Conservation (phyloP, 2,888 invertebrate genomes). For the Drosophila anomalata region DNA sequence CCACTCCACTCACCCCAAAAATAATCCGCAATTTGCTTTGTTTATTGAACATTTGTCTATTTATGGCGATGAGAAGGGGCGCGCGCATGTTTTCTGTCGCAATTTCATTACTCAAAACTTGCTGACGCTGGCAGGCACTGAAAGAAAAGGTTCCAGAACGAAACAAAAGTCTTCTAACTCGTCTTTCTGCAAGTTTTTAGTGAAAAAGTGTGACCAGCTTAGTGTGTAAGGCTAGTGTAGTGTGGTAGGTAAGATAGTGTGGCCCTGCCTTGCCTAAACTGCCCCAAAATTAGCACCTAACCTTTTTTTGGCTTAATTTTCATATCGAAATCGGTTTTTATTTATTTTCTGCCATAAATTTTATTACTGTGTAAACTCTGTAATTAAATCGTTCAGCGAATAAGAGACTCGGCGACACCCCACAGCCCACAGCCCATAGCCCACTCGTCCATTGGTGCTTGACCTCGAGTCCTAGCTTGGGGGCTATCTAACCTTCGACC, state of each 20-base stretch:
- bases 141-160: background rate
- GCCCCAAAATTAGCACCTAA: too few relatives aligned
- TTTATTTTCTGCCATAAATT: conserved; percentile 1
- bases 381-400: conserved; percentile 56
- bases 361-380: conserved; percentile 26
- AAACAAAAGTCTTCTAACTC: too few relatives aligned
- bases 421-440: background rate
- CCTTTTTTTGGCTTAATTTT: too few relatives aligned
- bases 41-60: conserved; percentile 66
- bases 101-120: conserved; percentile 62
- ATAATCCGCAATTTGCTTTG: conserved; percentile 39
- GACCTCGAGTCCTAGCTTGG: conserved; percentile 32
- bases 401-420: conserved; percentile 7
- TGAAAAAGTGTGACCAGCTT: background rate
- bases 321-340: background rate
- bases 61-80: conserved; percentile 48
- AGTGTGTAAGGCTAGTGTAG: too few relatives aligned
- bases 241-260: too few relatives aligned
- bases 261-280: too few relatives aligned
- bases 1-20: background rate
- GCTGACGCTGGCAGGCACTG: conserved; percentile 20
- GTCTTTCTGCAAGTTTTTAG: too few relatives aligned
- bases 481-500: conserved; percentile 30
- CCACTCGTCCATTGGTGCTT: conserved; percentile 41
- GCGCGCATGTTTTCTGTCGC: conserved; percentile 51